Percentiles rank a stretch among this genome's conserved stretches.
phyloP scores from a whole-genome alignment of 2,113 vertebrate species.

The Tonatia bakeri region DNA sequence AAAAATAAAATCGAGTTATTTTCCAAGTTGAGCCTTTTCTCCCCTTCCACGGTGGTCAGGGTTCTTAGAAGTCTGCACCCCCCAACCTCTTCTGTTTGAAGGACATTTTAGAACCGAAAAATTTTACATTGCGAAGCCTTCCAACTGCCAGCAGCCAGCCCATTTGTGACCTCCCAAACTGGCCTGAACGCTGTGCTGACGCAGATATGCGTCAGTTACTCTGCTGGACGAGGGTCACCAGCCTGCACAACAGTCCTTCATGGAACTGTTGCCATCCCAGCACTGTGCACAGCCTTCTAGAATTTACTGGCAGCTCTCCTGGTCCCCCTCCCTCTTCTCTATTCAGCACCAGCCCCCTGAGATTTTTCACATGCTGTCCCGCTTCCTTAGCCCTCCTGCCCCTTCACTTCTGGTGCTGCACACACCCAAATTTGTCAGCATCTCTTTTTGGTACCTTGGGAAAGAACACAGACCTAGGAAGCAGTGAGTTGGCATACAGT shows the following conservation, averaged over 20 bases:
- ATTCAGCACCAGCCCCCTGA: background rate
- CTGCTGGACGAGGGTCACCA: background rate
- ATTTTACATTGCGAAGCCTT: background rate
- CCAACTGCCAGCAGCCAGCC: background rate
- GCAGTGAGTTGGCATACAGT: background rate
- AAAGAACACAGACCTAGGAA: background rate
- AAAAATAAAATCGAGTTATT: background rate
- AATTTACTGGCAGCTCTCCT: background rate
- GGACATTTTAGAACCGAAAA: background rate
- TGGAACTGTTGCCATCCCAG: fast-evolving
- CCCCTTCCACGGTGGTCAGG: background rate
- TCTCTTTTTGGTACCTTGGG: background rate
- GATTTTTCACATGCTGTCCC: too few species aligned
- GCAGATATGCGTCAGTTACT: too few species aligned
- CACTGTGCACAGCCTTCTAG: fast-evolving
- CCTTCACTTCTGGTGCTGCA: background rate
- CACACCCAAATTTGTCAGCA: background rate
- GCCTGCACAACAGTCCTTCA: fast-evolving
- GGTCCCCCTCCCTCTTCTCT: background rate
- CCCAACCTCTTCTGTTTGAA: background rate
- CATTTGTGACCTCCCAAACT: background rate
- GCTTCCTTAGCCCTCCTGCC: background rate
- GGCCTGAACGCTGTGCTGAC: too few species aligned
- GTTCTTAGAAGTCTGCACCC: background rate
- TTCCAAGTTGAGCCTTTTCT: background rate